These are phyloP conservation scores for Mactromeris polynyma DNA, from an alignment of 2,888 invertebrate genomes.

Conservation along the genomic window DNA sequence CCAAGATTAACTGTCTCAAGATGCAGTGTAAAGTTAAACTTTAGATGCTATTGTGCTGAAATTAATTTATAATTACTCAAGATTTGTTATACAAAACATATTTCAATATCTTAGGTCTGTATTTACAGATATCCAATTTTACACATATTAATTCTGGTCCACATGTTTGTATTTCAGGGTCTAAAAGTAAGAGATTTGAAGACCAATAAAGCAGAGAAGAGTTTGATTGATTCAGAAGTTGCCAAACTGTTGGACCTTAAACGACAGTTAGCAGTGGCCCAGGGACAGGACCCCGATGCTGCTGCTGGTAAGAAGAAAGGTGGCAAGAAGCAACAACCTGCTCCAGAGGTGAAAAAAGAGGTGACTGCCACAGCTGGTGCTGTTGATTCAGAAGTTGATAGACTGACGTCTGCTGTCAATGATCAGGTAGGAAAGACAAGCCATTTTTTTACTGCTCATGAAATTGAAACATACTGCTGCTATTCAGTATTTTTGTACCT, in stretches of 20 bases:
- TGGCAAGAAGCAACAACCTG: not conserved
- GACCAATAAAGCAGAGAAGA: slow-evolving; percentile 92
- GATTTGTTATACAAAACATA: no score
- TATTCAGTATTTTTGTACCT: no score
- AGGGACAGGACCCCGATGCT: slow-evolving; percentile 75
- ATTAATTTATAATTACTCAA: no score
- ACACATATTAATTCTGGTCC: no score
- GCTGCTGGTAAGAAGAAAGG: slow-evolving; percentile 75
- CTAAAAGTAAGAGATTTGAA: slow-evolving; percentile 93
- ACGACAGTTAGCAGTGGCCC: slow-evolving; percentile 89
- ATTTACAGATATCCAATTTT: no score
- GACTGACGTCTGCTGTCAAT: slow-evolving; percentile 88
- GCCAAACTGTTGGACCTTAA: slow-evolving; percentile 92
- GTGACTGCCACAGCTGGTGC: slow-evolving; percentile 13
- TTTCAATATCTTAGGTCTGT: no score
- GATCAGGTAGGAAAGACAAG: slow-evolving; percentile 88
- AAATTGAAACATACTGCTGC: no score
- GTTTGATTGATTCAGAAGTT: slow-evolving; percentile 93
- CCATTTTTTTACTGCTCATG: no score
- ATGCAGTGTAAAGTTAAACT: no score
- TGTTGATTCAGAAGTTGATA: slow-evolving; percentile 82
- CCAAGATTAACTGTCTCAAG: no score
- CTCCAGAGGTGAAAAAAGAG: not conserved
- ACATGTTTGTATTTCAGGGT: slow-evolving; percentile 89
- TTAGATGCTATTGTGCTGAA: no score